Conservation (phyloP, 1,140 invertebrate genomes). For the Drosophila seguyi region DNA sequence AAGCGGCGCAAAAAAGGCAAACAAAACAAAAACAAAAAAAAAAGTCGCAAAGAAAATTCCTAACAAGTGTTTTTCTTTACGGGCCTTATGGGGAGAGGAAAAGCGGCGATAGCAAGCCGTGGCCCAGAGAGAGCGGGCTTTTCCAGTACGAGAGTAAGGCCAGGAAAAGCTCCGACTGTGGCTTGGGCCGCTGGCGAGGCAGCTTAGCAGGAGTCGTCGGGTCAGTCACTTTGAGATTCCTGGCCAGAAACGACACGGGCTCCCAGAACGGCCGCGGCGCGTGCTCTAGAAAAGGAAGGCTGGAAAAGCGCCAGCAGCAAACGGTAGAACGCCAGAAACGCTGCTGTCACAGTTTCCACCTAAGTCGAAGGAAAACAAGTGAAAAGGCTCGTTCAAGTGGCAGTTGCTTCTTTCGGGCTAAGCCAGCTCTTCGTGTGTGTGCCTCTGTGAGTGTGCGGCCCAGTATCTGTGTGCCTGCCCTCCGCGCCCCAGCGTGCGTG, state of each 20-base stretch:
- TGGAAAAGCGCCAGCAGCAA: slow-evolving; percentile 76
- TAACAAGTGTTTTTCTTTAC: slow-evolving; percentile 79
- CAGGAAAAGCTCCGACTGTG: slow-evolving; percentile 46
- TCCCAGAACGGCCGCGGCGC: slow-evolving; percentile 28
- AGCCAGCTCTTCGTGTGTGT: slow-evolving; percentile 41
- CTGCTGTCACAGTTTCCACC: slow-evolving; percentile 59
- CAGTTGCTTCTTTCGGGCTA: slow-evolving; percentile 61
- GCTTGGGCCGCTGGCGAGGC: slow-evolving; percentile 26
- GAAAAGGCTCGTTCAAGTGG: slow-evolving; percentile 75
- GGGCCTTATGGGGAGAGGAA: slow-evolving; percentile 3
- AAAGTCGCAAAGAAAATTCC: slow-evolving; percentile 63
- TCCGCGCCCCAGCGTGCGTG: slow-evolving; percentile 9
- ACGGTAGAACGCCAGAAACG: slow-evolving; percentile 33
- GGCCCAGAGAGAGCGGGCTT: slow-evolving; percentile 54
- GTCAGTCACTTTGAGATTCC: slow-evolving; percentile 77
- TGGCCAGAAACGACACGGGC: slow-evolving; percentile 60
- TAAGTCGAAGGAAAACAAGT: slow-evolving; percentile 66
- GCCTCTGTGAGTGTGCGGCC: slow-evolving; percentile 27
- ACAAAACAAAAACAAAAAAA: neutral
- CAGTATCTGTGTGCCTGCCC: slow-evolving; percentile 31
- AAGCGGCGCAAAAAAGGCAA: slow-evolving; percentile 40
- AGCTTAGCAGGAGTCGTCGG: slow-evolving; percentile 59
- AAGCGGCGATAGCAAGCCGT: slow-evolving; percentile 19
- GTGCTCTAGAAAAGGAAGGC: slow-evolving; percentile 56
- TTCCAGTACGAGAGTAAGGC: slow-evolving; percentile 24